Conservation (phyloP, 2,888 invertebrate species). For the Tachina fera region DNA sequence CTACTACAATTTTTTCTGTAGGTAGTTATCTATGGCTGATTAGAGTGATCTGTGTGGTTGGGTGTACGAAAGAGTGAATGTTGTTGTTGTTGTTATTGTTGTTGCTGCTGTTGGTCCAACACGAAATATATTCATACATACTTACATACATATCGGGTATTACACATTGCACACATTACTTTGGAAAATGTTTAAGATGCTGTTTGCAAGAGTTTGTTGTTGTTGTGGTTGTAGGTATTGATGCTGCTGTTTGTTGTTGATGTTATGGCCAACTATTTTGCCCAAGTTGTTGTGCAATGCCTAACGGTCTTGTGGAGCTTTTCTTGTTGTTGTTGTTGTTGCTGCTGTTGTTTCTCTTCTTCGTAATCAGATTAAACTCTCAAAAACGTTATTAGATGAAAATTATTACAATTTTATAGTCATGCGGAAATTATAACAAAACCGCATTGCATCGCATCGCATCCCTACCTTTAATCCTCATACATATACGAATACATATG, state of each 20-base stretch:
- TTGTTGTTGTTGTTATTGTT: conserved; percentile 23
- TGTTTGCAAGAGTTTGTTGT: conserved; percentile 30
- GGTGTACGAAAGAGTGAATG: conserved; percentile 36
- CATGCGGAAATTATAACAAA: conserved; percentile 71
- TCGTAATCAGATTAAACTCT: conserved; percentile 71
- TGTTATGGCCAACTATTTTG: conserved; percentile 46
- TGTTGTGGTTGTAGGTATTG: conserved; percentile 45
- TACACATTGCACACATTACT: conserved; percentile 51
- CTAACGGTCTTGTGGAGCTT: conserved; percentile 63
- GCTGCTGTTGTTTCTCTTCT: conserved; percentile 38
- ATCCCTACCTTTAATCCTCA: conserved; percentile 38
- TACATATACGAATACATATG: conserved; percentile 29
- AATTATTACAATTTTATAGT: conserved; percentile 72
- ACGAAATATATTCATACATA: conserved; percentile 19
- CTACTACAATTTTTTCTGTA: conserved; percentile 65
- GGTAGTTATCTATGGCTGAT: conserved; percentile 70
- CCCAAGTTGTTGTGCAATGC: conserved; percentile 53
- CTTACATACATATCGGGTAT: conserved; percentile 20
- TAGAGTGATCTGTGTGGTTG: conserved; percentile 70
- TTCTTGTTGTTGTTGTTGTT: conserved; percentile 16
- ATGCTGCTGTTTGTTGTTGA: conserved; percentile 56
- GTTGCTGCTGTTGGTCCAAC: conserved; percentile 57
- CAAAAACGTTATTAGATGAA: conserved; percentile 72
- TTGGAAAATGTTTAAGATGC: conserved; percentile 59
- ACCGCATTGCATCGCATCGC: conserved; percentile 58